These are phyloP conservation scores for Amaurobius ferox DNA, from an alignment of 2,888 invertebrate genomes.

Conservation along the genomic window DNA sequence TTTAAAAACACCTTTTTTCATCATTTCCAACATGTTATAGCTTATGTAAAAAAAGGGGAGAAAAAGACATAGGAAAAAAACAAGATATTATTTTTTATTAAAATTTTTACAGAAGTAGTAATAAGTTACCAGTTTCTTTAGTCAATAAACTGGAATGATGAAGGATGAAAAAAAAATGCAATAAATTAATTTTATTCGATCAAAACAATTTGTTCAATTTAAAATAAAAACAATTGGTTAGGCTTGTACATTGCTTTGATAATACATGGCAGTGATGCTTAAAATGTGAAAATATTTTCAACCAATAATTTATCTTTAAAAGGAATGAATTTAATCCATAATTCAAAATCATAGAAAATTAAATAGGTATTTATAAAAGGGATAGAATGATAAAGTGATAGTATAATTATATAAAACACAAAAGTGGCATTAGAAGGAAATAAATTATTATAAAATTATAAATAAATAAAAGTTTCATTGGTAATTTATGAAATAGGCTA, in stretches of 20 bases:
- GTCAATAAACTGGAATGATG: constrained; percentile 49
- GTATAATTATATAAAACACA: too few species aligned
- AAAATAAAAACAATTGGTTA: constrained; percentile 13
- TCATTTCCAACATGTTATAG: too few species aligned
- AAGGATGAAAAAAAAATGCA: constrained; percentile 11
- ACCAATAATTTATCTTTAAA: too few species aligned
- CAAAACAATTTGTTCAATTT: neutral
- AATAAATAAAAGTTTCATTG: neutral
- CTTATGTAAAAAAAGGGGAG: neutral
- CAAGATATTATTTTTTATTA: constrained; percentile 47
- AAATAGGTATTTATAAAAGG: too few species aligned
- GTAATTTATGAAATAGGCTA: neutral
- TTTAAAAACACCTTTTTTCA: too few species aligned
- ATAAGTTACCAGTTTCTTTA: constrained; percentile 57
- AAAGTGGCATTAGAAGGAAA: too few species aligned
- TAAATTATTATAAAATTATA: neutral
- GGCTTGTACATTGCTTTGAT: constrained; percentile 23
- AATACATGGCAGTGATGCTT: constrained; percentile 49
- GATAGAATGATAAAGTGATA: too few species aligned
- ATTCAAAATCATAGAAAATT: too few species aligned
- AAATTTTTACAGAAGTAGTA: constrained; percentile 59
- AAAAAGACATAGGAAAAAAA: neutral
- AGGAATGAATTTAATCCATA: too few species aligned
- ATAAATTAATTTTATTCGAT: neutral
- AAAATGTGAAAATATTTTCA: constrained; percentile 10